Evolutionary conservation across 2,113 vertebrate genomes (phyloP).

Genomic region (Limanda limanda): DNA sequence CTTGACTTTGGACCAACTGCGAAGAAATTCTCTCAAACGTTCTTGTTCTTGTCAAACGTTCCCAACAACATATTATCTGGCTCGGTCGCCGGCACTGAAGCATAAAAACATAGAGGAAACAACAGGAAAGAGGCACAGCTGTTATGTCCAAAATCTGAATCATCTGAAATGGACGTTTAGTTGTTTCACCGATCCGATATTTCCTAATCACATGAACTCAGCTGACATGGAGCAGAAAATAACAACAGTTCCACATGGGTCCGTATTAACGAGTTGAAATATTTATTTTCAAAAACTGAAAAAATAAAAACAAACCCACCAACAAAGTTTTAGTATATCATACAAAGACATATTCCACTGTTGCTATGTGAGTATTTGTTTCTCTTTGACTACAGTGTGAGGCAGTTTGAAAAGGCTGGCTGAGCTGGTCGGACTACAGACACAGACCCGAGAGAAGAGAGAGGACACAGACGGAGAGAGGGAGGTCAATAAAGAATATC

Average conservation of each 20-base stretch:
- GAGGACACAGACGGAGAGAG: conserved; percentile 19
- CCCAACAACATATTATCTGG: too few relatives aligned
- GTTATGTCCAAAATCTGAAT: too few relatives aligned
- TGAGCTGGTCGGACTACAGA: conserved; percentile 80
- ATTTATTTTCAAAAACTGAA: conserved; percentile 83
- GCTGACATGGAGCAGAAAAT: not conserved
- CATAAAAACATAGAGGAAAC: too few relatives aligned
- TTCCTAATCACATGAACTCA: too few relatives aligned
- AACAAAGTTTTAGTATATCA: conserved; percentile 82
- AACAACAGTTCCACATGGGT: conserved; percentile 18
- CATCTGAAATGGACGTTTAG: too few relatives aligned
- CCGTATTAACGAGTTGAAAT: conserved; percentile 77
- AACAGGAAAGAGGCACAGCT: too few relatives aligned
- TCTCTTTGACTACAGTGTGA: conserved; percentile 81
- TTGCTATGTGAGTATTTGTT: conserved; percentile 79
- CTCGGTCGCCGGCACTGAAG: too few relatives aligned
- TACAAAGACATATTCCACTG: conserved; percentile 80
- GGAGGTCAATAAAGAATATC: conserved; percentile 54
- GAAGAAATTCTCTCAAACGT: too few relatives aligned
- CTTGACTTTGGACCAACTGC: too few relatives aligned
- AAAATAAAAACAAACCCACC: conserved; percentile 81
- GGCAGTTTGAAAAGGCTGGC: conserved; percentile 86
- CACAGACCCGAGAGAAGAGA: conserved; percentile 51
- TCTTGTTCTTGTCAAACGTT: too few relatives aligned
- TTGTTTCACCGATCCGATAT: too few relatives aligned